phyloP scores from a whole-genome alignment of 2,888 invertebrate species.

The Chymomyza procnemis region DNA sequence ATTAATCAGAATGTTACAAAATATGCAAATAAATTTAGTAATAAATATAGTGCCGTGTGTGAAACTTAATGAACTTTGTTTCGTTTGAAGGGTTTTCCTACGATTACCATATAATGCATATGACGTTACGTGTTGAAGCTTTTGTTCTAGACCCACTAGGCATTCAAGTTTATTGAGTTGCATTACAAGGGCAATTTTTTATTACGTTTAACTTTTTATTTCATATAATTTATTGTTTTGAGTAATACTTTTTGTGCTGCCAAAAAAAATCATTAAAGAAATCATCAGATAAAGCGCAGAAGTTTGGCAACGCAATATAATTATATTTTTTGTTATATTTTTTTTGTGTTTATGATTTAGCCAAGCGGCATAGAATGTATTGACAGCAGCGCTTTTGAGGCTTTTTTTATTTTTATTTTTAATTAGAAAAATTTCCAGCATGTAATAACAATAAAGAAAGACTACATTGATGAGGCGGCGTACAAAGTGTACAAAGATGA shows the following conservation, averaged over 20 bases:
- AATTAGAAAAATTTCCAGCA: conserved; percentile 4
- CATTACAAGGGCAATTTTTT: background rate
- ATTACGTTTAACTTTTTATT: too few relatives aligned
- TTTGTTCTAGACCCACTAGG: too few relatives aligned
- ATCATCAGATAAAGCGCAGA: background rate
- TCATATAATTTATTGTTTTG: background rate
- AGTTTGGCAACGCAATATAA: background rate
- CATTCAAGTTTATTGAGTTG: background rate
- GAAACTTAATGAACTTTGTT: background rate
- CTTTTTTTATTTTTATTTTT: background rate
- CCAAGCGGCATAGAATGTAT: background rate
- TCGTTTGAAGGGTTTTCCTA: conserved; percentile 22
- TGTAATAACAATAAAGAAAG: background rate
- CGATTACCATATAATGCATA: conserved; percentile 2
- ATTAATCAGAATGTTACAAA: conserved; percentile 20
- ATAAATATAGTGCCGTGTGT: conserved; percentile 2
- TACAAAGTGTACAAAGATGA: too few relatives aligned
- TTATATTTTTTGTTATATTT: conserved; percentile 3
- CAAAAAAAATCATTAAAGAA: background rate
- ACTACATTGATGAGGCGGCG: background rate
- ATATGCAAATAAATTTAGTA: conserved; percentile 49
- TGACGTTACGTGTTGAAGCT: background rate
- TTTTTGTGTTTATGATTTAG: conserved; percentile 25
- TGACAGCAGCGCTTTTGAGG: background rate
- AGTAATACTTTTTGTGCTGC: background rate